Percentiles rank a stretch among this genome's conserved stretches.
phyloP scores from a whole-genome alignment of 2,113 vertebrate species.

The Elephas maximus region DNA sequence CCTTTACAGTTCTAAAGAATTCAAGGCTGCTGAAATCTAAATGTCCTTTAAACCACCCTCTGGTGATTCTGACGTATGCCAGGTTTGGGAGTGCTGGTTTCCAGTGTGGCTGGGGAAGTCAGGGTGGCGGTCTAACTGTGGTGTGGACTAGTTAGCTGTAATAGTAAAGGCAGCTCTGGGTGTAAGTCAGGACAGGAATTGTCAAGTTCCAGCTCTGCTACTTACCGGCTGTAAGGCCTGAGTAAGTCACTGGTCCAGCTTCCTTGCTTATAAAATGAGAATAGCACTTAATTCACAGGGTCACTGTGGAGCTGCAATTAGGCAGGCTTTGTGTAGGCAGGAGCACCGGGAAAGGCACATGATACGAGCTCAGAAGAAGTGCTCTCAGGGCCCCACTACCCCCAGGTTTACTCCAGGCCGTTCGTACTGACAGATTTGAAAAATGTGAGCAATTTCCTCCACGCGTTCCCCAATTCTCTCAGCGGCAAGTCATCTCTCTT shows the following conservation, averaged over 20 bases:
- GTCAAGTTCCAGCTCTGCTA: constrained; percentile 34
- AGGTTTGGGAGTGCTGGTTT: not conserved
- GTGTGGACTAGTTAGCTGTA: not conserved
- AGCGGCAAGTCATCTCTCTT: constrained; percentile 74
- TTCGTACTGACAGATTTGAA: constrained; percentile 82
- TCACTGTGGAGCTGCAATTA: not conserved
- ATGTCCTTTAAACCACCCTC: not conserved
- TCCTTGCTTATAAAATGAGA: constrained; percentile 55
- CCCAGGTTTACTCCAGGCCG: constrained; percentile 67
- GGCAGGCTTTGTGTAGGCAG: not conserved
- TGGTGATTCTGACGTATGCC: not conserved
- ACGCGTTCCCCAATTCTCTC: constrained; percentile 76
- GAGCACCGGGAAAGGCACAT: constrained; percentile 50
- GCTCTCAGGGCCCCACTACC: not conserved
- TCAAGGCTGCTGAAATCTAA: not conserved
- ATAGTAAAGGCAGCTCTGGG: not conserved
- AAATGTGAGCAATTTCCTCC: constrained; percentile 83
- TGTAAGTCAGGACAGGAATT: not conserved
- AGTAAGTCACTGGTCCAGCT: constrained; percentile 46
- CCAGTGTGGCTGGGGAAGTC: not conserved
- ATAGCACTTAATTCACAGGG: constrained; percentile 16
- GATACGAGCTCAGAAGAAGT: constrained; percentile 48
- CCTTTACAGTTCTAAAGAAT: constrained; percentile 7
- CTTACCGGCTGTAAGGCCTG: constrained; percentile 19
- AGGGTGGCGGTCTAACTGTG: not conserved